These are phyloP conservation scores for Apotomis betuletana DNA, from an alignment of 2,888 invertebrate species.

Conservation along the genomic window DNA sequence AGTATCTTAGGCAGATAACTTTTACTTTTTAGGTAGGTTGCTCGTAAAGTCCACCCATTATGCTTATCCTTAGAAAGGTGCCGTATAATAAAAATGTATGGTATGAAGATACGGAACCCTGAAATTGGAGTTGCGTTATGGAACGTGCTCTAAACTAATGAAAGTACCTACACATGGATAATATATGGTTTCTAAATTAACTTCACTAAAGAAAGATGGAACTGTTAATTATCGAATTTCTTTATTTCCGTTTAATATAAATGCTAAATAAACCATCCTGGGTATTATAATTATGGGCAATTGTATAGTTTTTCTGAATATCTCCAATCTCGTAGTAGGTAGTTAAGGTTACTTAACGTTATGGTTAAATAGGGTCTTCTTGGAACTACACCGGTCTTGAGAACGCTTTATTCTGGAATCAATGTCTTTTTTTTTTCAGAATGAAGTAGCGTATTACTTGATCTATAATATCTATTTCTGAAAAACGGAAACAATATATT, in stretches of 20 bases:
- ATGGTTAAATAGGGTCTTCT: too few species aligned
- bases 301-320: background rate
- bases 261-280: background rate
- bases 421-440: too few species aligned
- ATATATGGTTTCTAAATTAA: constrained; percentile 25
- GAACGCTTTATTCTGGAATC: too few species aligned
- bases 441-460: too few species aligned
- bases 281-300: background rate
- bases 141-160: constrained; percentile 27
- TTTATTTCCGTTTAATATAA: background rate
- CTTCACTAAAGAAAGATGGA: constrained; percentile 15
- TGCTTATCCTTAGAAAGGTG: background rate
- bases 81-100: background rate
- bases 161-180: constrained; percentile 9
- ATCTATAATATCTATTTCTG: too few species aligned
- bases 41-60: too few species aligned
- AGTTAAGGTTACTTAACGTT: background rate
- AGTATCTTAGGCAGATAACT: too few species aligned
- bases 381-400: too few species aligned
- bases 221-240: constrained; percentile 14
- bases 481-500: too few species aligned
- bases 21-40: too few species aligned
- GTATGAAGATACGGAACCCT: constrained; percentile 16
- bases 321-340: background rate
- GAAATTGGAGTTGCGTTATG: constrained; percentile 12